Base-by-base conservation (phyloP, 2,113 vertebrate genomes). In the Bungarus multicinctus region DNA sequence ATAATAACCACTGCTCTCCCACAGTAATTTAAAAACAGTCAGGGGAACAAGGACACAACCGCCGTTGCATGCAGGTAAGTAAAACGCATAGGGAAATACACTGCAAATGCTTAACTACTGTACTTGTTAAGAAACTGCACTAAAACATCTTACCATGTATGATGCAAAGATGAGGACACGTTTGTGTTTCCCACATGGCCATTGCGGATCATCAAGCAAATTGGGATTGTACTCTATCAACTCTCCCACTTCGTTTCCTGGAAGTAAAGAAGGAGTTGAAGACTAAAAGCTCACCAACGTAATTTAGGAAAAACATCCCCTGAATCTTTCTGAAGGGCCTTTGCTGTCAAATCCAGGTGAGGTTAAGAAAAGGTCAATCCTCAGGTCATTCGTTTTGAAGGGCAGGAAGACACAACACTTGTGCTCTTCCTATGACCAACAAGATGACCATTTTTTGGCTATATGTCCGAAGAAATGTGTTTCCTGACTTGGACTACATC, bases 151-250 rank as follows among this genome's bases (percentile, higher is more conserved):
- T 96, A 99, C 99, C 99, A 99, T 99, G 97, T 99, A 99, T 2
- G 99, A 99, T 14, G 99, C 98, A 54, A 99, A 99, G 97, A 99
- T 99, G 95, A 99, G 98, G 64, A 99, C 99, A 12, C 99, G 97
- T 95, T 99, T 99, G 95, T 99, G 99, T 96, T 99, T 99, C 94
- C 99, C 99, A 93, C 99, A 99, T 39, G 99, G 99, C 99, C 99
- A 99, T 94, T 99, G 99, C 7, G 99, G 99, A 96, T 99, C 99
- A 47, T 98, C 99, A 94, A 99, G 98, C 92, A 99, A 96, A 97
- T 99, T 97, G 5, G 99, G 99, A 96, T 99, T 99, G 64, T 99
- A 99, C 64, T 99, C 99, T 5, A 96, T 22, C 0, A 97, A 43
- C 3, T 99, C 99, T 3, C 98, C 98, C 0, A 57, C 90, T 10